These are phyloP conservation scores for Papilio protenor DNA, from an alignment of 2,888 invertebrate genomes.

Conservation along the genomic window DNA sequence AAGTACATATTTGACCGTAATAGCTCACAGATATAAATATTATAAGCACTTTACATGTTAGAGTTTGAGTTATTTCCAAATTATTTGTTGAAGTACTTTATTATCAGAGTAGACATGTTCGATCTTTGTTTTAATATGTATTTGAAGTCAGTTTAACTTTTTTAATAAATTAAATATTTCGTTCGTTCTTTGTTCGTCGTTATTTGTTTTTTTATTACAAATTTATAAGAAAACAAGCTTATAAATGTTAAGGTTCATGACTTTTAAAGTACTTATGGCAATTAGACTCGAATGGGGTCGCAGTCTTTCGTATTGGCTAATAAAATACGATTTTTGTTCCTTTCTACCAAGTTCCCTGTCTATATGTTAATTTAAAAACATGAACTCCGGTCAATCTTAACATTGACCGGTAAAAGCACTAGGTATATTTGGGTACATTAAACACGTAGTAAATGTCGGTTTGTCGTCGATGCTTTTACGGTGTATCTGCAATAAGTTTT, in stretches of 20 bases:
- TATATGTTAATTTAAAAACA: too few relatives aligned
- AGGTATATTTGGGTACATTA: too few relatives aligned
- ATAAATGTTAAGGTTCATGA: slow-evolving; percentile 30
- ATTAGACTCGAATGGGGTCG: slow-evolving; percentile 1
- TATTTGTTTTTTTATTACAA: neutral
- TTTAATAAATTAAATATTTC: neutral
- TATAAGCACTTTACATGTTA: neutral
- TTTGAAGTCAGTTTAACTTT: neutral
- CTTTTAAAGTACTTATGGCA: slow-evolving; percentile 12
- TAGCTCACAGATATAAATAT: neutral
- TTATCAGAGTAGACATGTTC: neutral
- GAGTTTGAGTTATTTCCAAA: neutral
- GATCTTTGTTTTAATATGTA: neutral
- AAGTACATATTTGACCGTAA: neutral
- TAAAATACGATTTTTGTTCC: neutral
- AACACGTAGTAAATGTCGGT: too few relatives aligned
- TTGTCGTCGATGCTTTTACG: too few relatives aligned
- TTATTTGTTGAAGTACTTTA: neutral
- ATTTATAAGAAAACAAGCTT: neutral
- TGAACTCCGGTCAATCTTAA: too few relatives aligned
- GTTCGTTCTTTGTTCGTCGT: neutral
- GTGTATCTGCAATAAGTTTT: too few relatives aligned
- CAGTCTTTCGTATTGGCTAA: neutral
- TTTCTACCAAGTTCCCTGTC: neutral
- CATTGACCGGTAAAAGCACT: too few relatives aligned